Evolutionary conservation across 2,888 invertebrate species (phyloP).

Genomic region (Andrena minutula): DNA sequence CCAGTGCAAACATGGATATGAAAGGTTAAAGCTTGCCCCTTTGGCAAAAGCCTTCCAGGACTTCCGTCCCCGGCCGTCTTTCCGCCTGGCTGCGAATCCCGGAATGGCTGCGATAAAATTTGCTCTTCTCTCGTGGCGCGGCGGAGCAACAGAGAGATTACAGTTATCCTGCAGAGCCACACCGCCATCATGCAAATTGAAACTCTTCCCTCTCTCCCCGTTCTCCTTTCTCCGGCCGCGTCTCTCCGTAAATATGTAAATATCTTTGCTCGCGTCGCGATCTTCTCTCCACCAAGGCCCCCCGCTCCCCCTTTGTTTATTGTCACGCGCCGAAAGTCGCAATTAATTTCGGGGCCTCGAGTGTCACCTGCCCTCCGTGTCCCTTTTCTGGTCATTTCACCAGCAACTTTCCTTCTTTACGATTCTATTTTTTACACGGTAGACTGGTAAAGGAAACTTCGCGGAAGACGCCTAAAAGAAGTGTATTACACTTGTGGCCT

Average conservation of each 20-base stretch:
- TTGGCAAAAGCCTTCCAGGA: conserved; percentile 72
- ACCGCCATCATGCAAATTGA: conserved; percentile 76
- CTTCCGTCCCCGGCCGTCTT: conserved; percentile 60
- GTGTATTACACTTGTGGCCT: neutral
- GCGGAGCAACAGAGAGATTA: conserved; percentile 69
- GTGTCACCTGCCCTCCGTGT: conserved; percentile 36
- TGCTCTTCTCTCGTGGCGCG: conserved; percentile 75
- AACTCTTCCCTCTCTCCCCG: conserved; percentile 56
- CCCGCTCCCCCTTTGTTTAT: conserved; percentile 46
- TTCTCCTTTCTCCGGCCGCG: neutral
- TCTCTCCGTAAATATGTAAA: conserved; percentile 56
- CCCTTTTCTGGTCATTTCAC: conserved; percentile 41
- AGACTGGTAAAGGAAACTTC: neutral
- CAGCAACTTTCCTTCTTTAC: neutral
- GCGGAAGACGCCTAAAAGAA: neutral
- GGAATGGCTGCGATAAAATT: conserved; percentile 71
- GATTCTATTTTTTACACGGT: too few species aligned
- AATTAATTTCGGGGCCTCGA: conserved; percentile 54
- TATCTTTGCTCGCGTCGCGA: conserved; percentile 41
- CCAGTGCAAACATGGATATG: conserved; percentile 78
- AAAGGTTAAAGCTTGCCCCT: conserved; percentile 76
- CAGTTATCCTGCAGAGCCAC: conserved; percentile 71
- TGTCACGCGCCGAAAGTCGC: conserved; percentile 43
- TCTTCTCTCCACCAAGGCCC: conserved; percentile 20
- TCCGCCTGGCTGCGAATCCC: conserved; percentile 49